Conservation (phyloP, 53 echinoderm and acorn worm species). For the Paracentrotus lividus region DNA sequence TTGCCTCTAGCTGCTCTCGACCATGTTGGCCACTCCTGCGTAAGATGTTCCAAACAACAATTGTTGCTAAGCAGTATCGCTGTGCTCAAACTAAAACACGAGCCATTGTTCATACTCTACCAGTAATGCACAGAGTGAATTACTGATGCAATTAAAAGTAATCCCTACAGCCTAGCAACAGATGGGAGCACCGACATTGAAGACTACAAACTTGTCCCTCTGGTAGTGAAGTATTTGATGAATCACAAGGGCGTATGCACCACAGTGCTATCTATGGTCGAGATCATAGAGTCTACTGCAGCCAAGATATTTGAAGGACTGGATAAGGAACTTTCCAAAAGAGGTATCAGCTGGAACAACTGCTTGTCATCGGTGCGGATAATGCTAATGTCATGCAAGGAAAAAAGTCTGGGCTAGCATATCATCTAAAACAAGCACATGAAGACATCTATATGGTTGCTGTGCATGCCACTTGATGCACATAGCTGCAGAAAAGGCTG, state of each 20-base stretch:
- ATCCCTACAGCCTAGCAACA: slow-evolving; percentile 70
- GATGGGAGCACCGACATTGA: slow-evolving; percentile 75
- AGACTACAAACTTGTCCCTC: slow-evolving; percentile 74
- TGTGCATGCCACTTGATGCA: slow-evolving; percentile 61
- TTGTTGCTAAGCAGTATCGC: slow-evolving; percentile 43
- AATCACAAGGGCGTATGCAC: slow-evolving; percentile 64
- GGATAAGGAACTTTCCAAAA: slow-evolving; percentile 67
- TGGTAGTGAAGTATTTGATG: slow-evolving; percentile 75
- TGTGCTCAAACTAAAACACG: slow-evolving; percentile 41
- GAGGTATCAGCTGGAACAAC: slow-evolving; percentile 71
- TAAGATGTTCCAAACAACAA: slow-evolving; percentile 46
- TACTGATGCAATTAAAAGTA: slow-evolving; percentile 46
- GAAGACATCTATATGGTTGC: slow-evolving; percentile 43
- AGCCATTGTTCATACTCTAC: background rate
- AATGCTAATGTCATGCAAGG: slow-evolving; percentile 73
- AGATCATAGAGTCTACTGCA: slow-evolving; percentile 62
- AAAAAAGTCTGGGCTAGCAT: slow-evolving; percentile 67
- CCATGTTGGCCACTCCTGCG: slow-evolving; percentile 14
- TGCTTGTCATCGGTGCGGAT: slow-evolving; percentile 66
- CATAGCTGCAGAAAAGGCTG: slow-evolving; percentile 59
- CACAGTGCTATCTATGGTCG: slow-evolving; percentile 64
- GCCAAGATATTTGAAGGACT: slow-evolving; percentile 70
- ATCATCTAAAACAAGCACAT: slow-evolving; percentile 23
- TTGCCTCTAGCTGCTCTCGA: slow-evolving; percentile 32
- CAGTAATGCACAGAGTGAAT: slow-evolving; percentile 50